A percentile compares a stretch with the other conserved stretches of the same genome.
These are phyloP conservation scores for Cephalopholis sonnerati DNA, from an alignment of 2,113 vertebrate genomes.

Conservation along the genomic window DNA sequence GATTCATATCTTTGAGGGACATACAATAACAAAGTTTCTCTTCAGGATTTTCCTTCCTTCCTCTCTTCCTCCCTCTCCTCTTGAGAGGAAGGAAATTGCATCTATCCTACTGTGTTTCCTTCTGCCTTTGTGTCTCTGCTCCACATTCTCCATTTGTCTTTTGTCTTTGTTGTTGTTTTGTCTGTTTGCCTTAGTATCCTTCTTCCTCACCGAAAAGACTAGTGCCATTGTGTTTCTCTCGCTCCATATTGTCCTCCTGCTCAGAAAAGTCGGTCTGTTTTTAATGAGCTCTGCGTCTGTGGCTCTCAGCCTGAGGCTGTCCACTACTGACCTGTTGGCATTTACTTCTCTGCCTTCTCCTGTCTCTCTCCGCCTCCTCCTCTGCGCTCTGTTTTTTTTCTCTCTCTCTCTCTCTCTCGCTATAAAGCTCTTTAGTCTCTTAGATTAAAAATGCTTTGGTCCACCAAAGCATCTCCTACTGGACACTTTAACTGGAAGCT, in stretches of 20 bases:
- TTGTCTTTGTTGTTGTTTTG: slow-evolving; percentile 56
- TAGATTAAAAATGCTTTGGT: slow-evolving; percentile 58
- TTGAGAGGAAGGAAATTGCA: slow-evolving; percentile 46
- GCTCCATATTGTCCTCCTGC: slow-evolving; percentile 54
- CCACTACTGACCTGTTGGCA: slow-evolving; percentile 80
- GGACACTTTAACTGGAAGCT: slow-evolving; percentile 23
- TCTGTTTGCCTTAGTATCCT: slow-evolving; percentile 33
- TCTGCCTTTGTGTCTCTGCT: slow-evolving; percentile 35
- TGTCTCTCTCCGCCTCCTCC: slow-evolving; percentile 34
- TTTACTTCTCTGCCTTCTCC: slow-evolving; percentile 67
- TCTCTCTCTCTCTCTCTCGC: no score
- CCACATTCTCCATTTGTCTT: slow-evolving; percentile 54
- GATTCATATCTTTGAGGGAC: slow-evolving; percentile 43
- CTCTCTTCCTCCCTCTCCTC: background rate
- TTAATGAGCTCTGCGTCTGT: slow-evolving; percentile 82
- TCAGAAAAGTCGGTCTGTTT: slow-evolving; percentile 69
- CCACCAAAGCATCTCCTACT: slow-evolving; percentile 30
- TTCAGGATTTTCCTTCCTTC: slow-evolving; percentile 14
- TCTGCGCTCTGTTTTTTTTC: slow-evolving; percentile 1
- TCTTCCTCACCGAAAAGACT: slow-evolving; percentile 56
- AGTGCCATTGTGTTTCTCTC: slow-evolving; percentile 61
- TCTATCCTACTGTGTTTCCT: slow-evolving; percentile 27
- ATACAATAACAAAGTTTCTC: slow-evolving; percentile 4
- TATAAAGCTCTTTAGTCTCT: slow-evolving; percentile 44
- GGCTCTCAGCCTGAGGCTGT: slow-evolving; percentile 72